A percentile compares a stretch with the other conserved stretches of the same genome.
These are phyloP conservation scores for Oscheius sp. DNA, from an alignment of 1,140 invertebrate species.

Conservation along the genomic window DNA sequence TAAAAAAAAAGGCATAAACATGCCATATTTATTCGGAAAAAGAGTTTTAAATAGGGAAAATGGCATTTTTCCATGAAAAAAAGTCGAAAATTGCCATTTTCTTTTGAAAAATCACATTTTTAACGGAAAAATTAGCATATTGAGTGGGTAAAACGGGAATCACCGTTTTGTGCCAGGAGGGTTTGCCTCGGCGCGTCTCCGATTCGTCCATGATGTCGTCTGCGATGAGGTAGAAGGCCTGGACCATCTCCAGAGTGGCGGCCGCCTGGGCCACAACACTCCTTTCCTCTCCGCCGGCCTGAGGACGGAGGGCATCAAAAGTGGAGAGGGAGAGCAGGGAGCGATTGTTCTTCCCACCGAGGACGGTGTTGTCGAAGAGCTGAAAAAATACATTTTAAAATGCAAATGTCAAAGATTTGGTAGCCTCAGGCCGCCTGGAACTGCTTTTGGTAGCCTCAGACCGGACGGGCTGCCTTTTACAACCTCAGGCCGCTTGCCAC, in stretches of 20 bases:
- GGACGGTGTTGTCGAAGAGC: conserved; percentile 54
- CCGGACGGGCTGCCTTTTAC: no score
- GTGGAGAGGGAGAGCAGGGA: conserved; percentile 46
- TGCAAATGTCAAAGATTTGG: no score
- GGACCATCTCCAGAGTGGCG: conserved; percentile 63
- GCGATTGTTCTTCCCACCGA: conserved; percentile 51
- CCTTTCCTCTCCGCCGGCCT: conserved; percentile 25
- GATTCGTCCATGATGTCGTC: conserved; percentile 90
- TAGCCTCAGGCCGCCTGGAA: no score
- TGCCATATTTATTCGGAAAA: no score
- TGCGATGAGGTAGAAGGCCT: conserved; percentile 79
- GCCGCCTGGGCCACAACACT: conserved; percentile 44
- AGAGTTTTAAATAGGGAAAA: no score
- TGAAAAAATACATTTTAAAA: conserved; percentile 5
- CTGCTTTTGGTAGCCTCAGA: no score
- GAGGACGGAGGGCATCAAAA: conserved; percentile 42
- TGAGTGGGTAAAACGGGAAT: neutral
- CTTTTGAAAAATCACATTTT: conserved; percentile 10
- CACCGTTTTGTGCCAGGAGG: conserved; percentile 80
- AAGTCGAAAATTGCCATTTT: no score
- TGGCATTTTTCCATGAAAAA: no score
- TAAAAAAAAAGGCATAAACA: no score
- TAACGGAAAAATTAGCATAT: neutral
- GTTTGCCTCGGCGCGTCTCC: conserved; percentile 75
- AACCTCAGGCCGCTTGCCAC: no score